Percentiles rank a stretch among this genome's conserved stretches.
phyloP scores from a whole-genome alignment of 2,113 vertebrate species.

The Ptychochromis oligacanthus region DNA sequence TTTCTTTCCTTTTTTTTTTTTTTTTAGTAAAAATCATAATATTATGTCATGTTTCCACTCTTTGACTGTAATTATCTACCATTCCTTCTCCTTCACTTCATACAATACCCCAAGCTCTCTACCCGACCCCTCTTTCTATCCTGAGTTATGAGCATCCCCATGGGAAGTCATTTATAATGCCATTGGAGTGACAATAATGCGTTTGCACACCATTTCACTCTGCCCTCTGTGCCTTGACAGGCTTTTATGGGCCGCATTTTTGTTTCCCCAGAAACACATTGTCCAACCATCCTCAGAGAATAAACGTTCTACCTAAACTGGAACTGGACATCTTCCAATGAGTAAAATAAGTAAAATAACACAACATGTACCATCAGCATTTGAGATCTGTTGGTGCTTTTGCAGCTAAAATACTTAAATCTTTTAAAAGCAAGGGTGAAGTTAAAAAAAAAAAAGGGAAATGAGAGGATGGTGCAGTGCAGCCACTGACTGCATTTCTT shows the following conservation, averaged over 20 bases:
- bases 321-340: constrained; percentile 9
- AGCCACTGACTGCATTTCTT: constrained; percentile 43
- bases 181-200: constrained; percentile 76
- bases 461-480: not conserved
- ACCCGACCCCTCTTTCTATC: constrained; percentile 17
- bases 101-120: constrained; percentile 28
- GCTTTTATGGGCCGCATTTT: constrained; percentile 68
- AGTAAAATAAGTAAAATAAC: constrained; percentile 24
- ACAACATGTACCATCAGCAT: not conserved
- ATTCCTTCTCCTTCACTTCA: constrained; percentile 29
- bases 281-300: constrained; percentile 43
- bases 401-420: not conserved
- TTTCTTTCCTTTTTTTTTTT: constrained; percentile 43
- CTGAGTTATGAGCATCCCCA: constrained; percentile 69
- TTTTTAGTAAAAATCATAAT: constrained; percentile 40
- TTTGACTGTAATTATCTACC: constrained; percentile 66
- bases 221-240: constrained; percentile 53
- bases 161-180: constrained; percentile 77
- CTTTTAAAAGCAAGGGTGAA: constrained; percentile 9
- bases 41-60: constrained; percentile 63
- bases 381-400: constrained; percentile 14
- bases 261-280: constrained; percentile 57
- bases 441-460: not conserved
- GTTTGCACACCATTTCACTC: constrained; percentile 74
- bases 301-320: constrained; percentile 31